These are phyloP conservation scores for Nasonia giraulti DNA, from an alignment of 1,140 invertebrate genomes.

Conservation along the genomic window DNA sequence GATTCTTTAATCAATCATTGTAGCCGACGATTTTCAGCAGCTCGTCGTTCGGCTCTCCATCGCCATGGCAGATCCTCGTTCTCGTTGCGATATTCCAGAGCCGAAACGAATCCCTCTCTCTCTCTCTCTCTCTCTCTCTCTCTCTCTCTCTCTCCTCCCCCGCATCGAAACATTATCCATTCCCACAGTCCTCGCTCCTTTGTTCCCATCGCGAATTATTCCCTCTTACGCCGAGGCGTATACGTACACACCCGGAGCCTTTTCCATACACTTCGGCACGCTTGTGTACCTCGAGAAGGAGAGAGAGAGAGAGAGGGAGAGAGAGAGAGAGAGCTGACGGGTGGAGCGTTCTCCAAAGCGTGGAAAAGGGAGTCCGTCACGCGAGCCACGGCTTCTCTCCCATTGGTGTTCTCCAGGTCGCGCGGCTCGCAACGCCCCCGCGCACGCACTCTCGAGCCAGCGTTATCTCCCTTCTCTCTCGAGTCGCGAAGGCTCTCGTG, in stretches of 20 bases:
- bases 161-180: not conserved
- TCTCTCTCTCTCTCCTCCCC: not conserved
- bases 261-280: not conserved
- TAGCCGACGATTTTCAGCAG: too few relatives aligned
- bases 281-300: not conserved
- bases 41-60: too few relatives aligned
- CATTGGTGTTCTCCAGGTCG: conserved; percentile 57
- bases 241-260: not conserved
- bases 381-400: conserved; percentile 54
- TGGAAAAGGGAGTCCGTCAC: conserved; percentile 61
- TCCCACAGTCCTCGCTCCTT: not conserved
- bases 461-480: conserved; percentile 22
- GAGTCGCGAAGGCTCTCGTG: conserved; percentile 46
- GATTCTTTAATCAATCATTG: too few relatives aligned
- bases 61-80: too few relatives aligned
- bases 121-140: not conserved
- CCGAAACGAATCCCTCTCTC: not conserved
- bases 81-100: not conserved
- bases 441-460: conserved; percentile 38
- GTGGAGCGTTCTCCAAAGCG: conserved; percentile 62
- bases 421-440: conserved; percentile 46
- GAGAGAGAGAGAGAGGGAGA: not conserved
- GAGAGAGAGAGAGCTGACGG: conserved; percentile 36
- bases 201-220: conserved; percentile 43
- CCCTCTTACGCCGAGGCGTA: not conserved